Evolutionary conservation across 2,797 vertebrate species (phyloP).

Genomic region (Pangasius krempfi): DNA sequence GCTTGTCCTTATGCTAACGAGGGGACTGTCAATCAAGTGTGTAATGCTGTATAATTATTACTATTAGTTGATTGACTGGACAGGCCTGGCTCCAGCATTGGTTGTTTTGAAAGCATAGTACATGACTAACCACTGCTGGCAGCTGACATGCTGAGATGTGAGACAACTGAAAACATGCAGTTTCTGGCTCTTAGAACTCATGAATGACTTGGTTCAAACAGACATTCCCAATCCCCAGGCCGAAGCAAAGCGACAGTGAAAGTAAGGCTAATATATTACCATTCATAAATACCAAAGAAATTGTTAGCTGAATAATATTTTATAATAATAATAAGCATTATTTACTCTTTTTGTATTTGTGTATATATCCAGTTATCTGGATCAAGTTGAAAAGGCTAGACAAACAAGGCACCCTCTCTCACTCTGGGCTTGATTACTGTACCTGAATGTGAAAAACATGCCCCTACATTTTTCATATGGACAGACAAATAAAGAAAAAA

Average conservation of each 20-base stretch:
- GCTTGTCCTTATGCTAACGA: not conserved
- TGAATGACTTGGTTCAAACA: not conserved
- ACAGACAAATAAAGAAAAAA: not conserved
- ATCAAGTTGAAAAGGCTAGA: not conserved
- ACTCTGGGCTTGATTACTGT: not conserved
- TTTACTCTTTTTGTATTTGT: not conserved
- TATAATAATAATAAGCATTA: not conserved
- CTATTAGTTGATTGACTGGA: not conserved
- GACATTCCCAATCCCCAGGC: not conserved
- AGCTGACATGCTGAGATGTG: not conserved
- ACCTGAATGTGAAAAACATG: not conserved
- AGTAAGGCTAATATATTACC: not conserved
- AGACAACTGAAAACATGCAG: not conserved
- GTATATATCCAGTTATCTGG: too few relatives aligned
- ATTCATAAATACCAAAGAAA: not conserved
- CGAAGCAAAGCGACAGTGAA: not conserved
- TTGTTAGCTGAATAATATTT: not conserved
- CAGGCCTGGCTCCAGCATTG: not conserved
- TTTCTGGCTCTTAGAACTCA: not conserved
- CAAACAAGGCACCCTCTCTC: not conserved
- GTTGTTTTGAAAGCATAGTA: not conserved
- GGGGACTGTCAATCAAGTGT: not conserved
- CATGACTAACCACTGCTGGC: not conserved
- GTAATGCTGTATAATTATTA: not conserved
- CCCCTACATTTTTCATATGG: not conserved